A percentile compares a stretch with the other conserved stretches of the same genome.
Evolutionary conservation across 2,113 vertebrate genomes (phyloP).

Genomic region (Limnothrissa miodon): DNA sequence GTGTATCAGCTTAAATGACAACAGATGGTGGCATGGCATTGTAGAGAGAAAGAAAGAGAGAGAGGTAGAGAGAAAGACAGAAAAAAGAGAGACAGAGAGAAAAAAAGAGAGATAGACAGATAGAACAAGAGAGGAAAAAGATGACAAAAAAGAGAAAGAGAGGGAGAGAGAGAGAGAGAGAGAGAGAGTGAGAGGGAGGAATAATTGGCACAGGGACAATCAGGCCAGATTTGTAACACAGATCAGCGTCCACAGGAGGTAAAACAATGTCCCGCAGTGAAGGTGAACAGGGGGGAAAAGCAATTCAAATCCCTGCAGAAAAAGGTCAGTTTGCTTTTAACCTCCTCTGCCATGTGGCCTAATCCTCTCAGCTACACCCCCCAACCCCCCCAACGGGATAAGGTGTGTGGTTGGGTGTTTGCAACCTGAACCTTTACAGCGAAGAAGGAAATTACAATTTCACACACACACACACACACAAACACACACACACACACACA

Average conservation of each 20-base stretch:
- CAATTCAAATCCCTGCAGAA: constrained; percentile 29
- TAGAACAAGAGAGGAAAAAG: background rate
- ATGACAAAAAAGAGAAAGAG: background rate
- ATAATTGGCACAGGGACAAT: constrained; percentile 22
- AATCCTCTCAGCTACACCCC: background rate
- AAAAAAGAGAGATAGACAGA: background rate
- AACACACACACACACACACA: background rate
- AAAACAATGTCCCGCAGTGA: background rate
- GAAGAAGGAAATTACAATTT: background rate
- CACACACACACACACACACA: background rate
- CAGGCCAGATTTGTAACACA: constrained; percentile 16
- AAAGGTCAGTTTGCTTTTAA: constrained; percentile 30
- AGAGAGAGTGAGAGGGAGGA: constrained; percentile 9
- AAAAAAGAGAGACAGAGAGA: background rate
- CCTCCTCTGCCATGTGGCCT: background rate
- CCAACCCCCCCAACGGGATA: background rate
- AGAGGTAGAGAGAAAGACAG: background rate
- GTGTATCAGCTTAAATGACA: constrained; percentile 57
- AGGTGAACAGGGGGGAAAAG: constrained; percentile 2
- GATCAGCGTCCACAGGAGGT: constrained; percentile 13
- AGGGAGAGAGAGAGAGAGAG: background rate
- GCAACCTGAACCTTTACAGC: background rate
- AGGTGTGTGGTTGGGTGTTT: background rate
- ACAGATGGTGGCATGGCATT: constrained; percentile 61
- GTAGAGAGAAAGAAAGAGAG: constrained; percentile 17